A percentile compares a stretch with the other conserved stretches of the same genome.
Conservation (phyloP, 2,888 invertebrate genomes). For the Archips crataeganus region DNA sequence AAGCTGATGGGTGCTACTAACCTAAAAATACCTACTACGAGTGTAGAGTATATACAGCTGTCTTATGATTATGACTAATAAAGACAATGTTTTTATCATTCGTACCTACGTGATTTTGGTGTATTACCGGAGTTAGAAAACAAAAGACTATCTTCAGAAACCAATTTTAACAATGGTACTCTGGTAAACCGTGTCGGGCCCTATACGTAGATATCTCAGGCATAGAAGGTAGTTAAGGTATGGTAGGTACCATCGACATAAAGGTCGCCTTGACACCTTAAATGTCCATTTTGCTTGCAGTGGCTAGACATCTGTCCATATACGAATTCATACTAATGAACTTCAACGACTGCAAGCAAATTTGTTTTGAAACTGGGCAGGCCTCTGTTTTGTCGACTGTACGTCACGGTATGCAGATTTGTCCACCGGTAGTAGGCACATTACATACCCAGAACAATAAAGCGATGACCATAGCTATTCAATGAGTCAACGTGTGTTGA, state of each 20-base stretch:
- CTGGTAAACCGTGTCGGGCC: not conserved
- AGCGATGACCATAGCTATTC: constrained; percentile 46
- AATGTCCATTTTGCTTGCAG: too few relatives aligned
- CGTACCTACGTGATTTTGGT: not conserved
- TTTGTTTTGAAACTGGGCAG: too few relatives aligned
- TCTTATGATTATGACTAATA: not conserved
- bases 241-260: too few relatives aligned
- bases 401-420: constrained; percentile 36
- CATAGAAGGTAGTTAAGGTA: not conserved
- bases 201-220: constrained; percentile 2
- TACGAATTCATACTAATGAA: too few relatives aligned
- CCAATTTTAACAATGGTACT: not conserved
- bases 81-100: not conserved
- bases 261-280: too few relatives aligned
- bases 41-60: not conserved
- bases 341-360: too few relatives aligned
- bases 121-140: not conserved
- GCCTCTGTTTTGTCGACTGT: too few relatives aligned
- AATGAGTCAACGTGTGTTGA: constrained; percentile 54
- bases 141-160: not conserved
- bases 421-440: constrained; percentile 11
- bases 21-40: not conserved
- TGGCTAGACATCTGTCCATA: too few relatives aligned
- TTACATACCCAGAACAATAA: constrained; percentile 37
- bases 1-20: constrained; percentile 3